These are phyloP conservation scores for Catalaphyllia jardinei DNA, from an alignment of 64 coral and sea anemone species.

Conservation along the genomic window DNA sequence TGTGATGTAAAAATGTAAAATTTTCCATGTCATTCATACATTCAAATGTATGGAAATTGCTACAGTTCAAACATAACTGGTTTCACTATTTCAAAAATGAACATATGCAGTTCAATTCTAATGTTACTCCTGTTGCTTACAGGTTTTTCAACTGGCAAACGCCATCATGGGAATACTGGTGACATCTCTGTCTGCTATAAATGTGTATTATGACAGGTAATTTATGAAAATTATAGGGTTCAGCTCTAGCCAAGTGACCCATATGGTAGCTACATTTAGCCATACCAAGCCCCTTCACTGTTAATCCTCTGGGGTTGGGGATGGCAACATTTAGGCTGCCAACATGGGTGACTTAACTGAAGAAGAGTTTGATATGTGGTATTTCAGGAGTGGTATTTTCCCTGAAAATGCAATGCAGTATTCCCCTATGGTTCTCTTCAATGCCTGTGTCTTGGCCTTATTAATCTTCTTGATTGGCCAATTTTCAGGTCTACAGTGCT, in stretches of 20 bases:
- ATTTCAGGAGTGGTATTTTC: too few relatives aligned
- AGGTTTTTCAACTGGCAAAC: conserved; percentile 25
- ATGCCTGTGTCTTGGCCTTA: background rate
- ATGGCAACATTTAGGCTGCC: background rate
- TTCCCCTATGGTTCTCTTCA: too few relatives aligned
- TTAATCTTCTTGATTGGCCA: background rate
- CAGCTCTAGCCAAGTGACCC: too few relatives aligned
- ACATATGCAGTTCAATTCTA: background rate
- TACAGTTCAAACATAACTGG: too few relatives aligned
- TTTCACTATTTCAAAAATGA: too few relatives aligned
- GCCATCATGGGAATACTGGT: background rate
- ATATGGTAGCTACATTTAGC: too few relatives aligned
- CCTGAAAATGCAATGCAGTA: too few relatives aligned
- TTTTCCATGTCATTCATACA: too few relatives aligned
- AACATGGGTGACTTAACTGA: background rate
- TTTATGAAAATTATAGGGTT: background rate
- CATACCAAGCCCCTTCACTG: too few relatives aligned
- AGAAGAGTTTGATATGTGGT: too few relatives aligned
- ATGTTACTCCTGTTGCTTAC: background rate
- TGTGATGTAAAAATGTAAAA: background rate
- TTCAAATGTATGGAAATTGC: too few relatives aligned
- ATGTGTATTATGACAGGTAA: background rate
- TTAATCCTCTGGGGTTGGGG: too few relatives aligned
- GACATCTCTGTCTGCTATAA: background rate
- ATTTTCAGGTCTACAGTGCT: conserved; percentile 39